Evolutionary conservation across 2,888 invertebrate species (phyloP), one percentile per base, ranked within the genome.

Genomic region (Rotaria socialis): DNA sequence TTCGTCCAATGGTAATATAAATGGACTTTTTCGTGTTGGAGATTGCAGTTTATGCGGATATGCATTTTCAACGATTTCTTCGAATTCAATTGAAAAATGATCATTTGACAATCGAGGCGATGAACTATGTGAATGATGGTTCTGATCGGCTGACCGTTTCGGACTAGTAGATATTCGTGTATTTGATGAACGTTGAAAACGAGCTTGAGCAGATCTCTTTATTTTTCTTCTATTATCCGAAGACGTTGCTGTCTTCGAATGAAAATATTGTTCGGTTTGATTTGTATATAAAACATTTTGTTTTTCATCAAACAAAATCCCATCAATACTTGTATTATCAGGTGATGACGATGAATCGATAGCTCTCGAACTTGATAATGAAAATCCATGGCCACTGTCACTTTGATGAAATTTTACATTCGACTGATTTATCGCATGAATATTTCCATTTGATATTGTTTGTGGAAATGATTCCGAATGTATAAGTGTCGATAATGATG

Each of bases 1-100:
- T 43, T 47, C n/a, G n/a, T n/a, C 47, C 47, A 80, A 80, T 80
- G 80, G 80, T 80, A 80, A 47, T n/a, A 80, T 80, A 80, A 80
- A 80, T 47, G 80, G 47, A 80, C n/a, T 47, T 11, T 43, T 22
- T 43, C 24, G 22, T 24, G 19, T n/a, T 3, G 80, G 24, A 11
- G 47, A n/a, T 24, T 41, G 24, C 14, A 47, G 80, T 24, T 47
- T 19, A 43, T 47, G 47, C 43, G 41, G 11, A 80, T 43, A 27
- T 80, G 43, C 47, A 47, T 24, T 80, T 80, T 80, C 80, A 47
- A 80, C 47, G 8, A 80, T 47, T 43, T 80, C 80, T 80, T 80
- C 80, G 6, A 80, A 80, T 47, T 80, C 10, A 47, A 80, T n/a
- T 0, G 80, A 80, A 80, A 80, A 80, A 80, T 80, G 80, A 80